phyloP scores from a whole-genome alignment of 2,113 vertebrate genomes.

The Lophochroa leadbeateri region DNA sequence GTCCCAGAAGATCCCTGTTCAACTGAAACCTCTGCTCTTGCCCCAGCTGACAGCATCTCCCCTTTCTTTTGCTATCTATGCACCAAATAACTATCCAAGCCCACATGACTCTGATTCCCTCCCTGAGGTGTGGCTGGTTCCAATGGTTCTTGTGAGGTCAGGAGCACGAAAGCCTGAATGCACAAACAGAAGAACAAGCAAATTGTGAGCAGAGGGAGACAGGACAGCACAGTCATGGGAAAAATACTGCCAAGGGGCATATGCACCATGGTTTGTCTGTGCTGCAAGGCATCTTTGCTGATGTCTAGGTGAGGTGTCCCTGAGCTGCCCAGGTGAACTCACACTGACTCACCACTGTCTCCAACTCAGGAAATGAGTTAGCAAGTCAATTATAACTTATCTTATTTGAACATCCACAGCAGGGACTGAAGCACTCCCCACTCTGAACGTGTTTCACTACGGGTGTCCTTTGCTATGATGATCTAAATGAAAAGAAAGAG shows the following conservation, averaged over 20 bases:
- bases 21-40: background rate
- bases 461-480: accelerated
- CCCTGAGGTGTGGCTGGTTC: background rate
- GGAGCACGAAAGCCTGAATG: background rate
- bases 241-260: background rate
- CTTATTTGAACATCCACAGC: background rate
- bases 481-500: background rate
- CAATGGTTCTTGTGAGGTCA: accelerated
- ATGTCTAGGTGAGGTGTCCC: accelerated
- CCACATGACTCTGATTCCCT: accelerated
- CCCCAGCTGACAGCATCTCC: background rate
- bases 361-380: background rate
- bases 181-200: background rate
- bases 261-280: accelerated
- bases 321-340: background rate
- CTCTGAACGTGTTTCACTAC: background rate
- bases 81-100: background rate
- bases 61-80: background rate
- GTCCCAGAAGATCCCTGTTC: background rate
- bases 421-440: background rate
- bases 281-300: background rate
- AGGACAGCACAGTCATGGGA: background rate
- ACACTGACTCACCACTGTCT: background rate
- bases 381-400: background rate
- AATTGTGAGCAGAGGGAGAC: background rate